Evolutionary conservation across 2,888 invertebrate genomes (phyloP), one percentile per base, ranked within the genome.

Genomic region (Chloroclysta siterata): DNA sequence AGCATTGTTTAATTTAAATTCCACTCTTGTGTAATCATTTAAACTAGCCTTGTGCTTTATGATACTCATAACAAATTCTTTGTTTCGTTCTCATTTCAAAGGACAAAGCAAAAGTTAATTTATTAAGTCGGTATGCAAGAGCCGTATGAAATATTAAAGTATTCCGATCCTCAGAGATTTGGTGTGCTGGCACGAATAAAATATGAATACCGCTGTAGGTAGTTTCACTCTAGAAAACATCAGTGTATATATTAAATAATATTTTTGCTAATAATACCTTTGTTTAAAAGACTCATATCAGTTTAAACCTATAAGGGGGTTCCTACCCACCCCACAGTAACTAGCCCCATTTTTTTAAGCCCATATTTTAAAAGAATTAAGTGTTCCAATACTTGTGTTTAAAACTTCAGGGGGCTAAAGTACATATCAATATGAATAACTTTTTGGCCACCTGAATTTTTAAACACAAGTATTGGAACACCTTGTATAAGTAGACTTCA

Each of bases 31-130:
- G n/a, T 41, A 53, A 39, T 50, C 14, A 50, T 50, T 50, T 33
- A 39, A 39, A 39, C 36, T 39, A 39, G 11, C 36, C 36, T 58
- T 15, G 42, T 33, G 17, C 51, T 50, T 57, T 11, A 46, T 46
- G 8, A 10, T 47, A 22, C 47, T 53, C 36, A n/a, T 41, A 50
- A 48, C 54, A 42, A 53, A 33, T 44, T 50, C 44, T 54, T 58
- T 54, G 48, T 53, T 50, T 39, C 10, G n/a, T 44, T 42, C 14
- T 42, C 13, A n/a, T 29, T 33, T 33, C 33, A 14, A 42, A 53
- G 48, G 6, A 46, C 52, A 56, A 56, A 62, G 53, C 33, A 57
- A 41, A 57, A 42, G 57, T 53, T 63, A 53, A 48, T 57, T 57
- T 42, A 33, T 53, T 22, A 53, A 47, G 47, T 36, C 22, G 15